These are phyloP conservation scores for Trialeurodes vaporariorum DNA, from an alignment of 1,140 invertebrate species.

Conservation along the genomic window DNA sequence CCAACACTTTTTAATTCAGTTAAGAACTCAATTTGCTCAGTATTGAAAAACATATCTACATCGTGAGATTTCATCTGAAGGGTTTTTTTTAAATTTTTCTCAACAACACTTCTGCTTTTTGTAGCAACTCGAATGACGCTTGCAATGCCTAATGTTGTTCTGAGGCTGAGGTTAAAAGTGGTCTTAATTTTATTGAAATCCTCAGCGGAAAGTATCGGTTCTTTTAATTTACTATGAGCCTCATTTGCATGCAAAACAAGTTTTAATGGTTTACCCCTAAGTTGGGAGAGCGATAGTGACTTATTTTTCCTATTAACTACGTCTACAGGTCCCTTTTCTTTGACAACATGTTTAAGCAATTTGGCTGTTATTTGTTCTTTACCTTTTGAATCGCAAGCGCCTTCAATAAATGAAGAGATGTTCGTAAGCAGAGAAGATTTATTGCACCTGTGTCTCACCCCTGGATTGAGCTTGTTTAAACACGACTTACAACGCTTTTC, in stretches of 20 bases:
- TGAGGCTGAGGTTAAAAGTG: not conserved
- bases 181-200: not conserved
- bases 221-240: not conserved
- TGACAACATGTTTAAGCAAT: not conserved
- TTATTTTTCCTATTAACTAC: slow-evolving; percentile 1
- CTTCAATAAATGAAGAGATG: not conserved
- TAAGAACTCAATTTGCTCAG: not conserved
- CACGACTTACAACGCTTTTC: not conserved
- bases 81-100: not conserved
- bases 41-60: not conserved
- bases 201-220: not conserved
- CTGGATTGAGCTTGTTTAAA: not conserved
- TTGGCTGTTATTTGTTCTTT: not conserved
- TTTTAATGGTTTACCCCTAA: not conserved
- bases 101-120: not conserved
- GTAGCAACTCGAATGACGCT: not conserved
- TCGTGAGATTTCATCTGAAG: not conserved
- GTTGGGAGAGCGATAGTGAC: slow-evolving; percentile 9
- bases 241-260: not conserved
- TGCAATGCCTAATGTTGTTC: not conserved
- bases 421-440: not conserved
- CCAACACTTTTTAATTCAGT: not conserved
- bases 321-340: not conserved
- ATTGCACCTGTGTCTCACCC: not conserved
- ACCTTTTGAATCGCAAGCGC: not conserved